Conservation (phyloP, 2,888 invertebrate genomes). For the Drosophila trichaetosa region DNA sequence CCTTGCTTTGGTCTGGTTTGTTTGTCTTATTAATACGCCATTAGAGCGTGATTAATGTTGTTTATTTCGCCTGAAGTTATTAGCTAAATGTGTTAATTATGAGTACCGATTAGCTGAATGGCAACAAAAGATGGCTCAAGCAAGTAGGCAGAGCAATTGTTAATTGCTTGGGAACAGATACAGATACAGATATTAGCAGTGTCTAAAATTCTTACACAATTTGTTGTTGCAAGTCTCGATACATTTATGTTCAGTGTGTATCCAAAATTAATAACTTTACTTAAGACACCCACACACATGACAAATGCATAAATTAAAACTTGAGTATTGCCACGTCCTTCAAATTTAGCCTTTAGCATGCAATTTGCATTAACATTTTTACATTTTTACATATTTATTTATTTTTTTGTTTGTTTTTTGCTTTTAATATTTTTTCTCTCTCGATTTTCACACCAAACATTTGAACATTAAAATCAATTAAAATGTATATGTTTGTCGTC, state of each 20-base stretch:
- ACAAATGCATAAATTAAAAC: conserved; percentile 22
- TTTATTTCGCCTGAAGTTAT: conserved; percentile 78
- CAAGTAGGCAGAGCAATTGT: neutral
- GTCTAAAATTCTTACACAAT: neutral
- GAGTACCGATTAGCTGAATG: conserved; percentile 63
- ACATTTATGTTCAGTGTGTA: conserved; percentile 9
- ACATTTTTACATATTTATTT: conserved; percentile 20
- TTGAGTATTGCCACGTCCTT: conserved; percentile 38
- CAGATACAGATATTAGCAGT: neutral
- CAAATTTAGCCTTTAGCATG: conserved; percentile 33
- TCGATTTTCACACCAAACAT: conserved; percentile 69
- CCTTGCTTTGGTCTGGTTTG: conserved; percentile 37
- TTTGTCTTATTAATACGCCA: conserved; percentile 76
- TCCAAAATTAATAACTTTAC: conserved; percentile 10
- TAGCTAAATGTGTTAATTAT: conserved; percentile 82
- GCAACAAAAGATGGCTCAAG: neutral
- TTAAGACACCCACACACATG: conserved; percentile 10
- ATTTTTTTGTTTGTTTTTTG: conserved; percentile 2
- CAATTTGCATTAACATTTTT: conserved; percentile 37
- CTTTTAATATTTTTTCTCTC: neutral
- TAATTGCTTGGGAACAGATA: conserved; percentile 4
- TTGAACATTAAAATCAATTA: conserved; percentile 70
- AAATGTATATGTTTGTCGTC: conserved; percentile 64
- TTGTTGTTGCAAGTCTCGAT: neutral
- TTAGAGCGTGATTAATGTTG: conserved; percentile 80